Evolutionary conservation across 2,888 invertebrate species (phyloP), one percentile per base, ranked within the genome.

Genomic region (Pegoplata infirma): DNA sequence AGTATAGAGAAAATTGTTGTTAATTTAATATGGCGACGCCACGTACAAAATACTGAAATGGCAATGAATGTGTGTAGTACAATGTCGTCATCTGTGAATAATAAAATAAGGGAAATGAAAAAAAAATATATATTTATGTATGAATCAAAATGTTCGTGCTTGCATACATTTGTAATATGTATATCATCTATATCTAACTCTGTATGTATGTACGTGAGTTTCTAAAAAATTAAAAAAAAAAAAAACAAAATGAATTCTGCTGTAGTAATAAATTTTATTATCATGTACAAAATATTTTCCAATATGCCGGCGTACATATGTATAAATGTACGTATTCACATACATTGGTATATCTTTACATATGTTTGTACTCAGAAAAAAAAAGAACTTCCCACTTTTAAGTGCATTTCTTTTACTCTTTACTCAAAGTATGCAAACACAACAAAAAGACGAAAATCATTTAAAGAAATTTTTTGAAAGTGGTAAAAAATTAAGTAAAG

Each of bases 1-100:
- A 23, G 47, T 61, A 55, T 66, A 17, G 61, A 67, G 53, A 67
- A 63, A 72, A 61, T 32, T 61, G 61, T 61, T n/a, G n/a, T 47
- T 66, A 67, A 76, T 49, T 56, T 47, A 67, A 76, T 72, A 76
- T 76, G 76, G 76, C 76, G 8, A 8, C 28, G 25, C 44, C 58
- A 46, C 58, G 16, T 23, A 63, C 61, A 49, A 59, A 17, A 17
- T 19, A 49, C 28, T 16, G 19, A 47, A 47, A 32, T 32, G n/a
- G n/a, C n/a, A 40, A 12, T 40, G 12, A 40, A n/a, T n/a, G n/a
- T n/a, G n/a, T n/a, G n/a, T n/a, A n/a, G 36, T 40, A 40, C n/a
- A 32, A 40, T 40, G 36, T 32, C 47, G 47, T 63, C 47, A 28
- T 53, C 14, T 3, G 12, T 49, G 7, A 32, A 40, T 40, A 16